Conservation (phyloP, 1,140 invertebrate species). For the Drosophila kanapiae region DNA sequence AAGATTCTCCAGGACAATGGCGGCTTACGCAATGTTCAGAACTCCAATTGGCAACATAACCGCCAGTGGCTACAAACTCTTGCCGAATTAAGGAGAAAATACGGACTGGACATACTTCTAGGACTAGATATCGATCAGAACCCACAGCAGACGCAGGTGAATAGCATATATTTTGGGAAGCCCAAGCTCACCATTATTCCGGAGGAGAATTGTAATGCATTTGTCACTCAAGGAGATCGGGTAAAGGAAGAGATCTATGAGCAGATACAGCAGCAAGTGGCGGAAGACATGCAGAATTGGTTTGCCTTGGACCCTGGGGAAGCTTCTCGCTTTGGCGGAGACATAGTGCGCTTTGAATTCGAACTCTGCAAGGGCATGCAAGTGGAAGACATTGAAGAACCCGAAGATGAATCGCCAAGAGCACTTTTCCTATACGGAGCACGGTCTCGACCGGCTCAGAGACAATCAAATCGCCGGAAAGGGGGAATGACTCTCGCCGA, state of each 20-base stretch:
- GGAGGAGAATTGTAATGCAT: slow-evolving; percentile 61
- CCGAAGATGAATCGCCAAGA: slow-evolving; percentile 2
- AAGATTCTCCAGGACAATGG: slow-evolving; percentile 63
- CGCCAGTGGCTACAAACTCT: slow-evolving; percentile 66
- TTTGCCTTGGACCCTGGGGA: slow-evolving; percentile 53
- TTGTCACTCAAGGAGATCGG: slow-evolving; percentile 22
- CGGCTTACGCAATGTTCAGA: slow-evolving; percentile 55
- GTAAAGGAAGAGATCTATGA: slow-evolving; percentile 45
- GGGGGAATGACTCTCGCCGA: slow-evolving; percentile 31
- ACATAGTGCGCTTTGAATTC: slow-evolving; percentile 76
- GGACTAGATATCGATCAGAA: slow-evolving; percentile 69
- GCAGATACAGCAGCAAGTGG: slow-evolving; percentile 58
- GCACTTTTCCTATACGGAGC: slow-evolving; percentile 6
- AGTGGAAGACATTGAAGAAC: slow-evolving; percentile 33
- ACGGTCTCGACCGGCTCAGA: slow-evolving; percentile 48
- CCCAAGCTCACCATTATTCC: slow-evolving; percentile 69
- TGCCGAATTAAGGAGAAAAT: slow-evolving; percentile 57
- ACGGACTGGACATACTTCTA: slow-evolving; percentile 74
- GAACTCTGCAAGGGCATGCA: slow-evolving; percentile 73
- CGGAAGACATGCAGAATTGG: slow-evolving; percentile 64
- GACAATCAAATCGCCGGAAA: slow-evolving; percentile 42
- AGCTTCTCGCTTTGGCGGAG: slow-evolving; percentile 57
- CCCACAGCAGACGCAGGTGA: slow-evolving; percentile 45
- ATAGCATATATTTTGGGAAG: slow-evolving; percentile 64
- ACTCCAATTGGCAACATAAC: slow-evolving; percentile 59